phyloP scores from a whole-genome alignment of 2,113 vertebrate species.

The Pelecanoides urinatrix region DNA sequence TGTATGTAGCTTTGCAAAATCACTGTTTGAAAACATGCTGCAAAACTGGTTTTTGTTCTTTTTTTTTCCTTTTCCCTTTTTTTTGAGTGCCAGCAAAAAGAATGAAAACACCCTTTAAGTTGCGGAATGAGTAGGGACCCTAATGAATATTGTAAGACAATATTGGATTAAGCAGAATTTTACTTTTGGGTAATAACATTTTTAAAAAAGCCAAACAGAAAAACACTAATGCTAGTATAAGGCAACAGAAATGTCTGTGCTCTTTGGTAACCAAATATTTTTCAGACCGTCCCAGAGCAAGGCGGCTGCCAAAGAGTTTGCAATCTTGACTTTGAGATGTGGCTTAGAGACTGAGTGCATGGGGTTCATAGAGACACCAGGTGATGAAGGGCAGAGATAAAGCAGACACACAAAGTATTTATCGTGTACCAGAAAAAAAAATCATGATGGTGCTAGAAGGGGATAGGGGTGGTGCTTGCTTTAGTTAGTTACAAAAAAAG shows the following conservation, averaged over 20 bases:
- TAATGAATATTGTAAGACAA: background rate
- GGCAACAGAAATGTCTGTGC: background rate
- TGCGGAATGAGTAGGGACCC: background rate
- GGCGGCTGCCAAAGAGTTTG: background rate
- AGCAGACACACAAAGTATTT: background rate
- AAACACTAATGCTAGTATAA: background rate
- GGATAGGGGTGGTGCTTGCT: background rate
- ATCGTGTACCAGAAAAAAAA: background rate
- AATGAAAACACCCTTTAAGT: background rate
- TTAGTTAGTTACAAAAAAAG: background rate
- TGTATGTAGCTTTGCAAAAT: background rate
- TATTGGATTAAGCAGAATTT: background rate
- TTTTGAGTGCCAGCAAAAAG: background rate
- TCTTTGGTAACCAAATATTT: background rate
- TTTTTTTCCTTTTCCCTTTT: background rate
- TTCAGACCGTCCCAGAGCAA: background rate
- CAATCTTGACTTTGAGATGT: background rate
- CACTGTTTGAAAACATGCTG: background rate
- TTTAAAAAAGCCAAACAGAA: background rate
- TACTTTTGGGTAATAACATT: background rate
- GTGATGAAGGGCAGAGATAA: background rate
- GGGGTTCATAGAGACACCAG: background rate
- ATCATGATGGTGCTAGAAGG: background rate
- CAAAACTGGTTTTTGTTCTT: background rate
- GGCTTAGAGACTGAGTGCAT: background rate